Evolutionary conservation across 2,113 vertebrate species (phyloP).

Genomic region (Piprites chloris): DNA sequence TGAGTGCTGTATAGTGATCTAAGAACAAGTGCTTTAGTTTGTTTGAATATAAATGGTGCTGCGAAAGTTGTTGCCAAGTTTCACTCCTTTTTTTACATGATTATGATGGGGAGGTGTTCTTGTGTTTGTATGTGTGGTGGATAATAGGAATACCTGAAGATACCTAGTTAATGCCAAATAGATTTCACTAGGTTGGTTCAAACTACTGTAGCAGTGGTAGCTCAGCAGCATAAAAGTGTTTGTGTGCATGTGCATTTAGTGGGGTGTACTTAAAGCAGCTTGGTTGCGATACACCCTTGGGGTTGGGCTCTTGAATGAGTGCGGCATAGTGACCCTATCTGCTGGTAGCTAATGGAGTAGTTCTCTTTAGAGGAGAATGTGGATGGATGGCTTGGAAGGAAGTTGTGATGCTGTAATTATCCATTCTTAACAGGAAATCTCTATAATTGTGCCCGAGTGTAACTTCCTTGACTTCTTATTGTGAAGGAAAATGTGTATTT

Average conservation of each 20-base stretch:
- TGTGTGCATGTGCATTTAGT: neutral
- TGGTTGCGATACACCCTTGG: neutral
- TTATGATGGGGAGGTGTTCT: neutral
- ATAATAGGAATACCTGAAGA: neutral
- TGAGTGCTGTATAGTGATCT: neutral
- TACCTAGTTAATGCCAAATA: neutral
- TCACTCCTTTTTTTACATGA: neutral
- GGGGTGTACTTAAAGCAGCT: neutral
- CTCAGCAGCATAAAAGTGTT: neutral
- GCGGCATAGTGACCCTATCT: neutral
- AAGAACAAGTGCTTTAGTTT: neutral
- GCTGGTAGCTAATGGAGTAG: neutral
- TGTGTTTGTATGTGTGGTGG: neutral
- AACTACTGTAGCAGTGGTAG: accelerated
- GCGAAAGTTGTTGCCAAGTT: neutral
- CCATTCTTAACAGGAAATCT: conserved; percentile 34
- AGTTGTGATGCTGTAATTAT: conserved; percentile 40
- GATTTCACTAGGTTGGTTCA: neutral
- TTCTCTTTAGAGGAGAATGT: conserved; percentile 41
- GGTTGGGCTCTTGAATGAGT: neutral
- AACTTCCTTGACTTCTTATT: conserved; percentile 32
- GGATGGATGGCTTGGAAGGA: conserved; percentile 51
- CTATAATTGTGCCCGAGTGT: neutral
- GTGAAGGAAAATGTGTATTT: neutral
- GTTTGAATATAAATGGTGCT: neutral